Evolutionary conservation across 2,888 invertebrate species (phyloP), one percentile per base, ranked within the genome.

Genomic region (Pelosia muscerda): DNA sequence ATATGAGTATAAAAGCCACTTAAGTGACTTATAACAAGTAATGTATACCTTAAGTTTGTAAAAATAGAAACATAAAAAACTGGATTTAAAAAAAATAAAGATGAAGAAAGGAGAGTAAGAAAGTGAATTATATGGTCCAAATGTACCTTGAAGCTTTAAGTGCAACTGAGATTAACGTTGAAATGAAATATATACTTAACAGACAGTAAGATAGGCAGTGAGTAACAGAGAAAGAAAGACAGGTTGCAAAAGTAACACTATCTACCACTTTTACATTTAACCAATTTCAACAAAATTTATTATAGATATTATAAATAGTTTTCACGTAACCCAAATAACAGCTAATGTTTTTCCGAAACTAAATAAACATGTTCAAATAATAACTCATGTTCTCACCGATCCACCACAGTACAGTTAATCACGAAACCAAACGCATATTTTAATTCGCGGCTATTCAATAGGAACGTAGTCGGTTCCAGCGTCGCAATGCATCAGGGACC

Each of bases 401-500:
- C 25, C n/a, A 26, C 61, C 19, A 66, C 26, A 31, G 25, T 42
- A 54, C 31, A 57, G 62, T 73, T 73, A 73, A 80, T 80, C 66
- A 76, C 69, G 66, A 71, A 61, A 26, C 54, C 71, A 63, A 71
- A 66, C 65, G 66, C 68, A 62, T 72, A 76, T 74, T 68, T 78
- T 72, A 15, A 76, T 74, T 78, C 73, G 65, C 71, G 69, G 65
- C 67, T 73, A 71, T 65, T 79, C 68, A 71, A 64, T 66, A 28
- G 62, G 65, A 74, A 78, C 71, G 59, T 57, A 76, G 69, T 78
- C 79, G 66, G 70, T 80, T 80, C 70, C 78, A 74, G 74, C 63
- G 38, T 54, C 66, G 78, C 78, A 78, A 79, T 79, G 77, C 81
- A 81, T 78, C 81, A 76, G 79, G 79, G 79, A 76, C 68, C 81